Evolutionary conservation across 2,797 vertebrate species (phyloP), one percentile per base, ranked within the genome.

Genomic region (Mus caroli): DNA sequence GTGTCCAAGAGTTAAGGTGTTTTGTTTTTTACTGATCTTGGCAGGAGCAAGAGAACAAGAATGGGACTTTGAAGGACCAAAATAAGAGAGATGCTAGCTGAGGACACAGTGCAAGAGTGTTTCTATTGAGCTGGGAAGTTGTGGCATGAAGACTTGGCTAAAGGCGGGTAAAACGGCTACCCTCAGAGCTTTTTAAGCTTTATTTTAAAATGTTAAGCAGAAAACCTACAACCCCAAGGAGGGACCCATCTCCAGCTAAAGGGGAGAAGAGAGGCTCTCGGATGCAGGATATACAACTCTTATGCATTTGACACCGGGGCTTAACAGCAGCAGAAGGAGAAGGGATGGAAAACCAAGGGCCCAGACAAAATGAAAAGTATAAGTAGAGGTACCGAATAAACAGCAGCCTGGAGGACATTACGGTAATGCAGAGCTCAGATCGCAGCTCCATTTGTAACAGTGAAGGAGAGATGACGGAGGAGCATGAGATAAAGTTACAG

Each of bases 151-250:
- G 93, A 85, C 28, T 90, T 88, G 40, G 54, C 88, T 88, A 37
- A 94, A 96, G 79, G 83, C 91, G 92, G 78, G 34, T 50, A 75
- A 43, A 58, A 50, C 24, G 24, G 80, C 83, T 31, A 69, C 52
- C 34, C 87, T 50, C 67, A 34, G 69, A 91, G 14, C 14, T 91
- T 94, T 62, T 28, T 91, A 89, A 62, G 5, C 92, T 97, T 93
- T 62, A 89, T 91, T 97, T 96, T 1, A 62, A 96, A 97, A 93
- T 93, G 95, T 90, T 91, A 92, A 91, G 43, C 13, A 79, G 94
- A 95, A 97, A 67, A 90, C 46, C 64, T 87, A 67, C 19, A 84
- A 84, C 79, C 54, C 93, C 58, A 71, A 69, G 34, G 40, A 91
- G 86, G 20, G 89, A 88, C 40, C 73, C 54, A 60, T 84, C 50